These are phyloP conservation scores for Athene noctua DNA, from an alignment of 2,113 vertebrate genomes.

Conservation along the genomic window DNA sequence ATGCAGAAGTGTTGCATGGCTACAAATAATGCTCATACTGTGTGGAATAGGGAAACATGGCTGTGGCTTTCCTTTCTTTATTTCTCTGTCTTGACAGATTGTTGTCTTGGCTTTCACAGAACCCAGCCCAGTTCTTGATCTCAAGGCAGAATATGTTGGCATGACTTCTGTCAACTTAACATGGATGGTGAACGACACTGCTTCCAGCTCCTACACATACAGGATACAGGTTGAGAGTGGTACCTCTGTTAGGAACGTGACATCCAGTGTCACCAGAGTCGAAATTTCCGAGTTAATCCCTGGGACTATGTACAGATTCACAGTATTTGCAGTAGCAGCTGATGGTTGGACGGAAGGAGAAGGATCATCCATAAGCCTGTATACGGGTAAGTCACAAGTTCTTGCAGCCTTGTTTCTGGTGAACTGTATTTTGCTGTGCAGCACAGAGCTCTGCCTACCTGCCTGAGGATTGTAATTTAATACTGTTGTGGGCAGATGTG, in stretches of 20 bases:
- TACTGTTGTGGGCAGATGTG: neutral
- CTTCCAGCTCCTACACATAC: neutral
- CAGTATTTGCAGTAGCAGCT: neutral
- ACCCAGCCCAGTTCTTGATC: neutral
- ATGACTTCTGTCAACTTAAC: constrained; percentile 2
- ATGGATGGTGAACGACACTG: constrained; percentile 31
- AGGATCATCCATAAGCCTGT: fast-evolving
- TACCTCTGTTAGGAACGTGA: fast-evolving
- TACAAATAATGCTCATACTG: neutral
- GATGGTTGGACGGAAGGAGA: neutral
- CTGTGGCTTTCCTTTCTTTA: neutral
- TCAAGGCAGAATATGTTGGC: neutral
- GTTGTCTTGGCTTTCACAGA: neutral
- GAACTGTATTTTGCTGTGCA: neutral
- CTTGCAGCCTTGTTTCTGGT: fast-evolving
- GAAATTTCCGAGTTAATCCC: neutral
- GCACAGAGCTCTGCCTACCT: neutral
- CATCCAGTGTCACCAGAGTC: fast-evolving
- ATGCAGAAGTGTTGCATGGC: neutral
- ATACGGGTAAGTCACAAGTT: neutral
- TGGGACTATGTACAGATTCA: neutral
- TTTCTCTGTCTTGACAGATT: neutral
- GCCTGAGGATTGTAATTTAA: neutral
- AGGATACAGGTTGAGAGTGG: neutral
- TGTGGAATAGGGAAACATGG: neutral